These are phyloP conservation scores for Bedellia somnulentella DNA, from an alignment of 2,888 invertebrate genomes.

Conservation along the genomic window DNA sequence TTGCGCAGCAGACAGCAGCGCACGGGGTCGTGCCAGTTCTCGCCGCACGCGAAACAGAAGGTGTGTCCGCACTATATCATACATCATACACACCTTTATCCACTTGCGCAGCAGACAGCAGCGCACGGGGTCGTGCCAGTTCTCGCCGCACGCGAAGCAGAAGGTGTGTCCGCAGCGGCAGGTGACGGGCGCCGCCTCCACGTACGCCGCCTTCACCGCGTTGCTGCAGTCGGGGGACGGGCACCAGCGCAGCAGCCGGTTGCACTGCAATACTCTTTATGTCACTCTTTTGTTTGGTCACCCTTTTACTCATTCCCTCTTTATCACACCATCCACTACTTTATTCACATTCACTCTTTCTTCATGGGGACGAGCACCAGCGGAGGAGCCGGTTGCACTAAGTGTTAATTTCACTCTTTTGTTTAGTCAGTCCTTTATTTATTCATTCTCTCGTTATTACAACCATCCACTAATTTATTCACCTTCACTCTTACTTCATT, in stretches of 20 bases:
- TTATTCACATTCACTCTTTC: too few species aligned
- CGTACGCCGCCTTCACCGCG: slow-evolving; percentile 89
- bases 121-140: slow-evolving; percentile 98
- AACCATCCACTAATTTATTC: too few species aligned
- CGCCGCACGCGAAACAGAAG: slow-evolving; percentile 96
- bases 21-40: slow-evolving; percentile 98
- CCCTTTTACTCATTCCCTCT: too few species aligned
- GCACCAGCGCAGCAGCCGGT: slow-evolving; percentile 95
- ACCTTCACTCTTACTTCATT: too few species aligned
- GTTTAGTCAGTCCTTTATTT: too few species aligned
- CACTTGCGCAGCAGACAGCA: slow-evolving; percentile 91
- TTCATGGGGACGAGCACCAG: slow-evolving; percentile 99
- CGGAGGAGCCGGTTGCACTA: slow-evolving; percentile 93
- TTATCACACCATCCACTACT: too few species aligned
- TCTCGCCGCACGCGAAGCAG: slow-evolving; percentile 95
- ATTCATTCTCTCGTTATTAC: too few species aligned
- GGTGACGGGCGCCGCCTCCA: slow-evolving; percentile 87
- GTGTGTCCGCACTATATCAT: slow-evolving; percentile 91
- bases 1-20: slow-evolving; percentile 88
- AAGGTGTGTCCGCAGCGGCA: slow-evolving; percentile 93
- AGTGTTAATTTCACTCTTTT: too few species aligned
- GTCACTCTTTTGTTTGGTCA: too few species aligned
- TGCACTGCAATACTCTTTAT: slow-evolving; percentile 89
- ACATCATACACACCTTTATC: too few species aligned
- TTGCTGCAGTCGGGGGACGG: slow-evolving; percentile 97